Evolutionary conservation across 2,888 invertebrate genomes (phyloP), one percentile per base, ranked within the genome.

Genomic region (Plusia festucae): DNA sequence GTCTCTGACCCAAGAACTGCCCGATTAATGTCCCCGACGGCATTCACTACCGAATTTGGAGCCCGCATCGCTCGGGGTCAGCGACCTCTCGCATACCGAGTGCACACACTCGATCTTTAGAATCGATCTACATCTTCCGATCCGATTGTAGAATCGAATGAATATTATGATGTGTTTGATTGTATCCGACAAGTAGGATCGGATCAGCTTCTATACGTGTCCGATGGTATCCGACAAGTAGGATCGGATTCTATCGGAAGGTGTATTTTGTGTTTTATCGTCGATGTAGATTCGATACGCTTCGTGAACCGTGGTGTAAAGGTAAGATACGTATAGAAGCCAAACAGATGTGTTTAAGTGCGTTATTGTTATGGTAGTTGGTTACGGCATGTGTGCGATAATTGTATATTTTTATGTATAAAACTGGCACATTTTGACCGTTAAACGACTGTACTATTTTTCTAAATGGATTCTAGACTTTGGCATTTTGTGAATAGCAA

Each of bases 11-110:
- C 81, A 84, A 86, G 68, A 49, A 70, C 85, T 89, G 86, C 88
- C 87, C 91, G 91, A 93, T 92, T 92, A 92, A 91, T 91, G 91
- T 90, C 90, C 84, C 83, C 87, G 82, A 81, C 82, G 85, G 82
- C 82, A 84, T 83, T 84, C 82, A 83, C 88, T 89, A 86, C 92
- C 88, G 87, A 93, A 93, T 92, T 92, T 81, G 91, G 90, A 85
- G 88, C 91, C 91, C 90, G 90, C 91, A 91, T 89, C 82, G 87
- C 53, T 61, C 65, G 84, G 72, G 92, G 91, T 92, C 91, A 73
- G 32, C 78, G 91, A 91, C 92, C 93, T 86, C 70, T 82, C 78
- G 74, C 76, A 73, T 73, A 72, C 81, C 78, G 84, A 76, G 82
- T 77, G 75, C 80, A 83, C 88, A 88, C 78, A 81, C 79, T 81